These are phyloP conservation scores for Chaetorhynchus papuensis DNA, from an alignment of 2,113 vertebrate species.

Conservation along the genomic window DNA sequence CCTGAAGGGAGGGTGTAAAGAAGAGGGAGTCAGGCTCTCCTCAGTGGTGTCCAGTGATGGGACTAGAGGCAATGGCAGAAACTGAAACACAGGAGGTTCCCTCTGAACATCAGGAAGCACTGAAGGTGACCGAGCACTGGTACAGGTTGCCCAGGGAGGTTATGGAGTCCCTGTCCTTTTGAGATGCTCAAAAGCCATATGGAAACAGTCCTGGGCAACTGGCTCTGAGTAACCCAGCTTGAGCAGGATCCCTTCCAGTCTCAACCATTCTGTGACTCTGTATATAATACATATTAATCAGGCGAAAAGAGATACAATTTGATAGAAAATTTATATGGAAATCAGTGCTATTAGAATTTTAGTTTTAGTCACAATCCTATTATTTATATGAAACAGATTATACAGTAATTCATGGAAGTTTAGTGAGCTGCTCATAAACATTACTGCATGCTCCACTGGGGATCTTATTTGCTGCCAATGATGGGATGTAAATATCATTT, in stretches of 20 bases:
- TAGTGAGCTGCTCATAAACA: background rate
- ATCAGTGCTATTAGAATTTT: background rate
- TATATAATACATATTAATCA: background rate
- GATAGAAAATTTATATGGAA: background rate
- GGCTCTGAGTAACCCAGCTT: background rate
- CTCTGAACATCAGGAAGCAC: background rate
- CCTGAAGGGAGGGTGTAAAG: background rate
- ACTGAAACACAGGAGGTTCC: background rate
- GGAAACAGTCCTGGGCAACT: background rate
- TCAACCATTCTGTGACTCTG: background rate
- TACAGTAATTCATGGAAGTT: background rate
- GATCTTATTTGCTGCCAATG: background rate
- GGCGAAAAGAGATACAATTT: background rate
- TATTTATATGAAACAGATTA: background rate
- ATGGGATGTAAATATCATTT: background rate
- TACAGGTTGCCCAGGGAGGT: accelerated
- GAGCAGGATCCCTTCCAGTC: background rate
- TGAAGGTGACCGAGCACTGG: background rate
- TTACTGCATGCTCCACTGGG: background rate
- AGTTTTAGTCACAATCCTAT: background rate
- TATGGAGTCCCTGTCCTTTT: background rate
- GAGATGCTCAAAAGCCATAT: background rate
- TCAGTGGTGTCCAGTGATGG: background rate
- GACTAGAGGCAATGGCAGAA: background rate
- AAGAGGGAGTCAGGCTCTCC: background rate